Evolutionary conservation across 2,797 vertebrate species (phyloP).

Genomic region (Hapalemur alaotrensis): DNA sequence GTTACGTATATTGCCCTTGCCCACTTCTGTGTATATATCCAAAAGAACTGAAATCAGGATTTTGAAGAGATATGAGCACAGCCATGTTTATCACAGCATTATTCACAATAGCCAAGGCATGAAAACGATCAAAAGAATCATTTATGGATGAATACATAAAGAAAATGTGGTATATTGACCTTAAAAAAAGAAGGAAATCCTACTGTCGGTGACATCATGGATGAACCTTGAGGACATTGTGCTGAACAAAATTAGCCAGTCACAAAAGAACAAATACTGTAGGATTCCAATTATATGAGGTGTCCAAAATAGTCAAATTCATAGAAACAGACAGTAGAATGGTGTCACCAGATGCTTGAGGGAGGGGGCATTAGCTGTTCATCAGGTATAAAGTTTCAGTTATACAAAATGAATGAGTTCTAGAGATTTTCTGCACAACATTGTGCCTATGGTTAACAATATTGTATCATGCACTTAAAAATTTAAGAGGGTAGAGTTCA

Average conservation of each 20-base stretch:
- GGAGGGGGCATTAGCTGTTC: neutral
- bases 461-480: neutral
- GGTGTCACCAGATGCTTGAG: neutral
- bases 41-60: conserved; percentile 1
- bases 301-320: neutral
- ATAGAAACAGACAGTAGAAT: neutral
- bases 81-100: neutral
- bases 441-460: neutral
- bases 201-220: neutral
- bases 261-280: neutral
- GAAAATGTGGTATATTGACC: neutral
- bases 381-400: neutral
- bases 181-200: neutral
- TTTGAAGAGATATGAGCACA: neutral
- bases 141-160: neutral
- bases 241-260: neutral
- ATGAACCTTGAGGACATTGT: neutral
- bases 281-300: neutral
- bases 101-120: neutral
- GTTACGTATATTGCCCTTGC: too few species aligned
- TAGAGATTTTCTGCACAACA: neutral
- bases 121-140: neutral
- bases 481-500: neutral
- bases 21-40: neutral
- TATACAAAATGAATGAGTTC: neutral